A percentile compares a stretch with the other conserved stretches of the same genome.
These are phyloP conservation scores for Encarsia formosa DNA, from an alignment of 2,888 invertebrate genomes.

Conservation along the genomic window DNA sequence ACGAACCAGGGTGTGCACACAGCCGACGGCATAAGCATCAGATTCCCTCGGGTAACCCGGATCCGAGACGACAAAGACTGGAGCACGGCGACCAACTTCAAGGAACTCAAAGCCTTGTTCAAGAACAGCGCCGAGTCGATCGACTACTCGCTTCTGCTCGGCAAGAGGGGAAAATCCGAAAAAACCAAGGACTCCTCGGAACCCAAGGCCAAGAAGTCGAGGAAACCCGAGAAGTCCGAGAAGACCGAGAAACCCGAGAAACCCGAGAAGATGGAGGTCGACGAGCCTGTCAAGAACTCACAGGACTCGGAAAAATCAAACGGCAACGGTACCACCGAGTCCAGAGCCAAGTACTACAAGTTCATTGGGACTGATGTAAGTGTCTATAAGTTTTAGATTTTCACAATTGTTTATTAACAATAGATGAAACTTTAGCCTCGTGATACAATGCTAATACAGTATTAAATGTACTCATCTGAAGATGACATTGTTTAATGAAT, in stretches of 20 bases:
- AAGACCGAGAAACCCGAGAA: slow-evolving; percentile 10
- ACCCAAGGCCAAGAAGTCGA: slow-evolving; percentile 1
- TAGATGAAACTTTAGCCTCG: background rate
- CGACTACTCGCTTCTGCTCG: slow-evolving; percentile 39
- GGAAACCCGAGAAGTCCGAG: slow-evolving; percentile 9
- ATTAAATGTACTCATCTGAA: too few relatives aligned
- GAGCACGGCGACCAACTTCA: slow-evolving; percentile 75
- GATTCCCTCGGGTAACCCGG: slow-evolving; percentile 85
- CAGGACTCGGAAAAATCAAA: background rate
- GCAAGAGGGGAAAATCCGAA: background rate
- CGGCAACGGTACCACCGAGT: background rate
- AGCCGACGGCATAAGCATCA: slow-evolving; percentile 87
- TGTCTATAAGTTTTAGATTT: slow-evolving; percentile 2
- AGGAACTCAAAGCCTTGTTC: slow-evolving; percentile 67
- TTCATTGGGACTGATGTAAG: slow-evolving; percentile 36
- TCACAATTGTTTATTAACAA: too few relatives aligned
- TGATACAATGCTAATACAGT: too few relatives aligned
- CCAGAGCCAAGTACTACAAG: slow-evolving; percentile 32
- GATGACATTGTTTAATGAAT: too few relatives aligned
- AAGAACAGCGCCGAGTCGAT: slow-evolving; percentile 51
- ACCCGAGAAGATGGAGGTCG: background rate
- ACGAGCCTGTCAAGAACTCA: background rate
- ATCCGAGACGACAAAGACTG: slow-evolving; percentile 82
- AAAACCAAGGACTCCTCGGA: slow-evolving; percentile 3
- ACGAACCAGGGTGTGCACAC: slow-evolving; percentile 81